These are phyloP conservation scores for Microtus richardsoni DNA, from an alignment of 2,113 vertebrate species.

Conservation along the genomic window DNA sequence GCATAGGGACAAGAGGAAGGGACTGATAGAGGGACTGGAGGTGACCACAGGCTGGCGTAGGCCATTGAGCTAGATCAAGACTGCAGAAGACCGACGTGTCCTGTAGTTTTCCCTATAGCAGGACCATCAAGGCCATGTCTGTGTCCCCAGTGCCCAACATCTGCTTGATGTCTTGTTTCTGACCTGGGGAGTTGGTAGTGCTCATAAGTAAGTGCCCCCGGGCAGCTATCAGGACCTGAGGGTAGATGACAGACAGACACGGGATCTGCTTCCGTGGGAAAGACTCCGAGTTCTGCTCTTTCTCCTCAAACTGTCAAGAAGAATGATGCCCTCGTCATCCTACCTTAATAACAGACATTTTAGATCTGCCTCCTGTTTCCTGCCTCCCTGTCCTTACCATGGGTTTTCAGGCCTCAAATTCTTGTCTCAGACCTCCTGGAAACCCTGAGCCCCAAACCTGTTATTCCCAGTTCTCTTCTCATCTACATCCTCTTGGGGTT, in stretches of 20 bases:
- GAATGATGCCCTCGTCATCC: background rate
- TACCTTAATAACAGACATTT: background rate
- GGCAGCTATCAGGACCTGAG: background rate
- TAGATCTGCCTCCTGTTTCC: background rate
- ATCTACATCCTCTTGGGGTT: background rate
- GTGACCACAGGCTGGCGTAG: background rate
- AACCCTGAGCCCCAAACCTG: background rate
- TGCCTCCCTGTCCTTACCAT: background rate
- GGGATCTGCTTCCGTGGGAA: background rate
- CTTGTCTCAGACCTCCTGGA: background rate
- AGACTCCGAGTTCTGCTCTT: background rate
- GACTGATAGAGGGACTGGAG: background rate
- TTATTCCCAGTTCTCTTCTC: background rate
- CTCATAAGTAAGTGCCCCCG: background rate
- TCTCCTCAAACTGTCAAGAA: background rate
- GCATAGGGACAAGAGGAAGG: background rate
- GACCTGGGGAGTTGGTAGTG: background rate
- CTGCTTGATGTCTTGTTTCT: background rate
- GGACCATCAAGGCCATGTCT: background rate
- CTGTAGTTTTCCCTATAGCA: background rate
- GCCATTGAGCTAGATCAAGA: background rate
- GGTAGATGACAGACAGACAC: rapidly evolving
- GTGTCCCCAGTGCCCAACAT: background rate
- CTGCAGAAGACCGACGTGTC: background rate
- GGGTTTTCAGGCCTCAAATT: background rate